These are phyloP conservation scores for Spongilla lacustris DNA, from an alignment of 37 sponge, comb jelly and placozoan genomes.

Conservation along the genomic window DNA sequence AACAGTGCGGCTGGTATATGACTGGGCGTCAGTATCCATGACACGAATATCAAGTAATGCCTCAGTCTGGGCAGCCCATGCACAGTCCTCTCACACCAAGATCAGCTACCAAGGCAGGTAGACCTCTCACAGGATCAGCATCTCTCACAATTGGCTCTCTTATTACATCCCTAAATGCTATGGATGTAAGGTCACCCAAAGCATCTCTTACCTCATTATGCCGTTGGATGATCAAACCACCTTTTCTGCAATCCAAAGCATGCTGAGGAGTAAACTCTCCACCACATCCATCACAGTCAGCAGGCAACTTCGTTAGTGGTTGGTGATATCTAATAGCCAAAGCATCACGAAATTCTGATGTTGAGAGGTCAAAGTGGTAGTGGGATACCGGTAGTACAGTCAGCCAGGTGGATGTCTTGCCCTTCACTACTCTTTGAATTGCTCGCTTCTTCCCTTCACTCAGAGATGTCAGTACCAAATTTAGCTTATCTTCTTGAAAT, in stretches of 20 bases:
- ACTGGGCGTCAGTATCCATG: conserved; percentile 51
- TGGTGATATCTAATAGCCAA: conserved; percentile 25
- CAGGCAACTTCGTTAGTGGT: conserved; percentile 19
- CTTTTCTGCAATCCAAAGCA: conserved; percentile 50
- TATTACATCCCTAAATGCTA: conserved; percentile 34
- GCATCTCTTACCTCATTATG: conserved; percentile 58
- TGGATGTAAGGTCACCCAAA: conserved; percentile 32
- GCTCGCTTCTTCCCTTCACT: conserved; percentile 14
- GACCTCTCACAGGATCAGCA: neutral
- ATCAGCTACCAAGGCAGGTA: conserved; percentile 41
- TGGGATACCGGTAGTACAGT: conserved; percentile 17
- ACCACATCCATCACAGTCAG: conserved; percentile 39
- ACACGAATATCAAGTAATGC: conserved; percentile 64
- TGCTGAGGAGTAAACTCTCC: conserved; percentile 2
- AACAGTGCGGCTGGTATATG: neutral
- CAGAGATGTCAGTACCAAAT: neutral
- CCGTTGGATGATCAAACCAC: conserved; percentile 27
- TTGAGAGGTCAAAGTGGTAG: conserved; percentile 39
- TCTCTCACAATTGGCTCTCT: conserved; percentile 41
- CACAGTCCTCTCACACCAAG: conserved; percentile 54
- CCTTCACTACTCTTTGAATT: conserved; percentile 33
- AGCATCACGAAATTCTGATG: conserved; percentile 49
- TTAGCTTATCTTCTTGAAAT: neutral
- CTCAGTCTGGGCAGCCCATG: conserved; percentile 45
- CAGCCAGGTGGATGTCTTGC: conserved; percentile 34